A percentile compares a stretch with the other conserved stretches of the same genome.
These are phyloP conservation scores for Nasonia vitripennis DNA, from an alignment of 1,140 invertebrate genomes.

Conservation along the genomic window DNA sequence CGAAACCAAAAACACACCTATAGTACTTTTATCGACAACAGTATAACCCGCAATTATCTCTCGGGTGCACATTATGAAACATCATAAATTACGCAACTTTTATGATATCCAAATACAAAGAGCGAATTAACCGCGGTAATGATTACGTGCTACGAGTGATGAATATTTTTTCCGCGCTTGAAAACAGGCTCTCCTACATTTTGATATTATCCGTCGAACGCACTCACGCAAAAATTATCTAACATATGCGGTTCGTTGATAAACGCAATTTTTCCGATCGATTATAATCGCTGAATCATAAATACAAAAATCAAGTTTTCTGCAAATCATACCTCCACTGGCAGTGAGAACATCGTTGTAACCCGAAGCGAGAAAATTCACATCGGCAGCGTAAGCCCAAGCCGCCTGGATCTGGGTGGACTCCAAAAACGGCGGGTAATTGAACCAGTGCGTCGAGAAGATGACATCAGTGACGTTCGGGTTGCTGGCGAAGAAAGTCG, in stretches of 20 bases:
- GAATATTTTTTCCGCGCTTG: neutral
- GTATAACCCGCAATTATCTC: neutral
- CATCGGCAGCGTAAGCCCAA: constrained; percentile 75
- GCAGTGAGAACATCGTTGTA: constrained; percentile 70
- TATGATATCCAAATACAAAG: neutral
- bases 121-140: neutral
- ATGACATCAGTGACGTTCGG: constrained; percentile 81
- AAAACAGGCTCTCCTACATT: too few relatives aligned
- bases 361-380: constrained; percentile 78
- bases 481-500: constrained; percentile 75
- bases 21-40: neutral
- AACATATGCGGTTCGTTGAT: too few relatives aligned
- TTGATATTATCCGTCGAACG: too few relatives aligned
- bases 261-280: too few relatives aligned
- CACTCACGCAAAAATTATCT: too few relatives aligned
- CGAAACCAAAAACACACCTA: too few relatives aligned
- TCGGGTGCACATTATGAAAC: neutral
- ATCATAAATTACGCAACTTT: neutral
- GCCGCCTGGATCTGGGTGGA: constrained; percentile 77
- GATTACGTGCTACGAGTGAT: neutral
- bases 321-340: constrained; percentile 52
- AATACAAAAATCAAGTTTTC: neutral
- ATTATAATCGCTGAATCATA: neutral
- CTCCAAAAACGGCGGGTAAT: constrained; percentile 82
- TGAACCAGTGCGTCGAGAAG: constrained; percentile 84